phyloP scores from a whole-genome alignment of 2,113 vertebrate genomes.

The Procavia capensis region DNA sequence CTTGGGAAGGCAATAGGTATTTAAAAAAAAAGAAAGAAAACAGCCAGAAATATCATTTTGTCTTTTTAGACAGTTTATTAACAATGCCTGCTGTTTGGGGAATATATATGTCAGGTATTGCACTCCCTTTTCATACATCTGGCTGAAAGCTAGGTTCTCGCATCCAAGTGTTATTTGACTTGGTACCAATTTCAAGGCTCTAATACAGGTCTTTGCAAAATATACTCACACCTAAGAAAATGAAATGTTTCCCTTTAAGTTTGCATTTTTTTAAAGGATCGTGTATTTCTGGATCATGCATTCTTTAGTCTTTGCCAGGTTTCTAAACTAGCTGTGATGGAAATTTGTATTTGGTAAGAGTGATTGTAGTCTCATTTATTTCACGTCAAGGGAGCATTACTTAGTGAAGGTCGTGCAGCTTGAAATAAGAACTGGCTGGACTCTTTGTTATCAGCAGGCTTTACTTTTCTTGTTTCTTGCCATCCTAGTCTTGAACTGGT shows the following conservation, averaged over 20 bases:
- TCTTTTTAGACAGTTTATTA: neutral
- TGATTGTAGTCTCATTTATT: neutral
- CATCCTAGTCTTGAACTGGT: neutral
- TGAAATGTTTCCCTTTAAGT: neutral
- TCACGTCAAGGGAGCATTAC: neutral
- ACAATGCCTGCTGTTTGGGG: neutral
- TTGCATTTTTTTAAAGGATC: neutral
- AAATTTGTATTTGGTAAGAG: neutral
- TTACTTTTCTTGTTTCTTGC: neutral
- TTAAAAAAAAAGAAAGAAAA: neutral
- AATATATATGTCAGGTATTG: neutral
- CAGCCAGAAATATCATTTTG: neutral
- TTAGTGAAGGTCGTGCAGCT: neutral
- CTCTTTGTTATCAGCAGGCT: neutral
- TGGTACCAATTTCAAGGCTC: neutral
- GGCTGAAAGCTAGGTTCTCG: neutral
- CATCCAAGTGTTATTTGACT: neutral
- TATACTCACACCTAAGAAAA: neutral
- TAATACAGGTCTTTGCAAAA: neutral
- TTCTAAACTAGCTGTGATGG: neutral
- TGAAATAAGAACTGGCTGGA: neutral
- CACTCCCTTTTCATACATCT: neutral
- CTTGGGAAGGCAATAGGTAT: neutral
- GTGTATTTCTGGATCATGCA: neutral
- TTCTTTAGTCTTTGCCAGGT: neutral